phyloP scores from a whole-genome alignment of 2,888 invertebrate genomes.

The Allygus modestus region DNA sequence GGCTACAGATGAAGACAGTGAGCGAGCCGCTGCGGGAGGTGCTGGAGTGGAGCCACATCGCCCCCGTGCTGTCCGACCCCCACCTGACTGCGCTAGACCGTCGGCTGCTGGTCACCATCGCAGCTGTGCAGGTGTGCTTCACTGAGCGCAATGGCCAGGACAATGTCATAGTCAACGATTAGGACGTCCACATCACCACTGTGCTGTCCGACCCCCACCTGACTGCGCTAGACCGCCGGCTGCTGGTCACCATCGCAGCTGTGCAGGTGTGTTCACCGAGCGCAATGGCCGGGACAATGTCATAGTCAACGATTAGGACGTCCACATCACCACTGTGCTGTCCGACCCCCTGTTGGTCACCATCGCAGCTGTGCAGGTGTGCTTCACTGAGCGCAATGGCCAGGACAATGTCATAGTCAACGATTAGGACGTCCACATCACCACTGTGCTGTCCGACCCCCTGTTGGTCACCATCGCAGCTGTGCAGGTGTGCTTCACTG shows the following conservation, averaged over 20 bases:
- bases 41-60: conserved; percentile 71
- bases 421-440: conserved; percentile 67
- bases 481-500: conserved; percentile 84
- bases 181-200: conserved; percentile 73
- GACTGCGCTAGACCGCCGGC: conserved; percentile 86
- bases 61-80: conserved; percentile 82
- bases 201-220: conserved; percentile 85
- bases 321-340: conserved; percentile 77
- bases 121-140: conserved; percentile 87
- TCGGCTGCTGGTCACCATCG: conserved; percentile 85
- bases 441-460: conserved; percentile 82
- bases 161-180: conserved; percentile 63
- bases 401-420: conserved; percentile 62
- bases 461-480: conserved; percentile 86
- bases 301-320: conserved; percentile 61
- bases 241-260: conserved; percentile 86
- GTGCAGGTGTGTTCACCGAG: conserved; percentile 84
- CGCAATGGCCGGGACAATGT: conserved; percentile 69
- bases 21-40: conserved; percentile 79
- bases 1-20: conserved; percentile 85
- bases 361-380: conserved; percentile 87
- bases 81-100: conserved; percentile 89
- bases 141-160: conserved; percentile 72
- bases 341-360: conserved; percentile 83
- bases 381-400: conserved; percentile 76